phyloP scores from a whole-genome alignment of 2,888 invertebrate genomes.

The Folsomia candida region DNA sequence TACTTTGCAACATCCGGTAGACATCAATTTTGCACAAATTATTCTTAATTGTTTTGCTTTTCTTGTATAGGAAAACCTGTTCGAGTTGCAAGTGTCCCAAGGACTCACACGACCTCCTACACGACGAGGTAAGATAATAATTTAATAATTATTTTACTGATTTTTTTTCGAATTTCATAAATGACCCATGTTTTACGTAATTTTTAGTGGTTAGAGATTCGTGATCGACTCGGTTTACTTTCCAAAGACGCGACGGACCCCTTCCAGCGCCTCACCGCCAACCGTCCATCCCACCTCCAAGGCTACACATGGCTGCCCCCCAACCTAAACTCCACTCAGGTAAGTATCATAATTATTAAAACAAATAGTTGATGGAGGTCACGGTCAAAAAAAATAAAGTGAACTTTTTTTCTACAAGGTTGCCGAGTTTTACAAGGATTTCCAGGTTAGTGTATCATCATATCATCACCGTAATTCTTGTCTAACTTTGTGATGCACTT shows the following conservation, averaged over 20 bases:
- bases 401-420: slow-evolving; percentile 61
- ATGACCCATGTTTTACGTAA: slow-evolving; percentile 55
- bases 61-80: slow-evolving; percentile 76
- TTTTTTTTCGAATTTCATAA: slow-evolving; percentile 48
- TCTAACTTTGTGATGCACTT: background rate
- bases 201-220: slow-evolving; percentile 55
- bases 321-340: slow-evolving; percentile 62
- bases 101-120: slow-evolving; percentile 84
- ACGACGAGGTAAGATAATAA: slow-evolving; percentile 63
- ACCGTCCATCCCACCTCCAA: slow-evolving; percentile 57
- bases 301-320: slow-evolving; percentile 75
- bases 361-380: slow-evolving; percentile 5
- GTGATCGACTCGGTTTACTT: slow-evolving; percentile 68
- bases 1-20: background rate
- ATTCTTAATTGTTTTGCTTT: slow-evolving; percentile 4
- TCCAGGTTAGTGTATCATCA: slow-evolving; percentile 62
- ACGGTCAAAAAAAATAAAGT: too few species aligned
- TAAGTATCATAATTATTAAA: slow-evolving; percentile 48
- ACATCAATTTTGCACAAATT: too few species aligned
- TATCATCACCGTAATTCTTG: too few species aligned
- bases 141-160: slow-evolving; percentile 61
- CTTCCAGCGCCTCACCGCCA: slow-evolving; percentile 56
- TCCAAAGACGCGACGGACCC: slow-evolving; percentile 56
- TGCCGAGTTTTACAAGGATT: slow-evolving; percentile 86
- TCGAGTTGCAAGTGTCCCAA: slow-evolving; percentile 88